Conservation (phyloP, 1,140 invertebrate species). For the Drosophila ohnishii region DNA sequence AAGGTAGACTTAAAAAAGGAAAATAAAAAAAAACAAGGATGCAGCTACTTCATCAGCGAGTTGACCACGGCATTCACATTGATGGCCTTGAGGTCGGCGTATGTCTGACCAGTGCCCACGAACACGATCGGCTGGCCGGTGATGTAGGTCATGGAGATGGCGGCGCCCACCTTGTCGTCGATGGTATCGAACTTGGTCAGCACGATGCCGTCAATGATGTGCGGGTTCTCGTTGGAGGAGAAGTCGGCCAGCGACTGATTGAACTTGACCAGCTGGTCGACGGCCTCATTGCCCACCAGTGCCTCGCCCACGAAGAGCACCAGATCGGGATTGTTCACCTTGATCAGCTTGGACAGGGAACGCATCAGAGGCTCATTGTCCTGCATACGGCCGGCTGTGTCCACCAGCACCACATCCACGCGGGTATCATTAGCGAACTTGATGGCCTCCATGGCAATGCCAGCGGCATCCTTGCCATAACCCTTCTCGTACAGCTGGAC, state of each 20-base stretch:
- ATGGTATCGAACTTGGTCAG: constrained; percentile 99
- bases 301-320: constrained; percentile 99
- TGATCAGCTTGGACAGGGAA: constrained; percentile 95
- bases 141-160: constrained; percentile 99
- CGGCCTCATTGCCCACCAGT: constrained; percentile 99
- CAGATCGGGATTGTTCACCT: constrained; percentile 97
- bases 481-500: constrained; percentile 99
- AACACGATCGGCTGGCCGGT: constrained; percentile 99
- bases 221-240: constrained; percentile 91
- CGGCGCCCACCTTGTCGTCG: constrained; percentile 99
- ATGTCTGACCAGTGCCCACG: constrained; percentile 99
- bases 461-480: constrained; percentile 99
- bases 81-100: constrained; percentile 97
- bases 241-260: constrained; percentile 97
- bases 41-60: constrained; percentile 94
- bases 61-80: constrained; percentile 98
- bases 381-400: constrained; percentile 99
- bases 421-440: constrained; percentile 91
- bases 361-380: constrained; percentile 99
- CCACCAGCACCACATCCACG: constrained; percentile 96
- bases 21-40: constrained; percentile 19
- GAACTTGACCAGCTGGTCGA: constrained; percentile 99
- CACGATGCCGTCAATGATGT: constrained; percentile 98
- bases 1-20: constrained; percentile 16
- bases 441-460: constrained; percentile 98